Evolutionary conservation across 2,797 vertebrate genomes (phyloP).

Genomic region (Sebastes hubbsi): DNA sequence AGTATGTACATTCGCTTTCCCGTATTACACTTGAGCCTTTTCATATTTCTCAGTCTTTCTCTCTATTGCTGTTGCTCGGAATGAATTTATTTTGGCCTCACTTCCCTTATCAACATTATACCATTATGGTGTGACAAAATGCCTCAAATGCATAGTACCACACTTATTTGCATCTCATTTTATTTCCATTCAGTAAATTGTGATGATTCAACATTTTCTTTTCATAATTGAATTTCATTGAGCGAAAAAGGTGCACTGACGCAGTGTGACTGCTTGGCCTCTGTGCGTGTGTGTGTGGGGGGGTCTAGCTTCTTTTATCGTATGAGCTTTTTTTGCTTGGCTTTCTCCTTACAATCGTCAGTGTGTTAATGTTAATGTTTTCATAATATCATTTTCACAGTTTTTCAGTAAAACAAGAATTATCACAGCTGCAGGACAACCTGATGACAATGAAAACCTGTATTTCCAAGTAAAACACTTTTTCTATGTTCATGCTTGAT

Average conservation of each 20-base stretch:
- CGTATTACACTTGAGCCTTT: slow-evolving; percentile 28
- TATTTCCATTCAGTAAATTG: slow-evolving; percentile 71
- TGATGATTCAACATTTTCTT: slow-evolving; percentile 76
- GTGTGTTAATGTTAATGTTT: background rate
- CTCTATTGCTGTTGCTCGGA: slow-evolving; percentile 35
- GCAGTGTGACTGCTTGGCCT: slow-evolving; percentile 39
- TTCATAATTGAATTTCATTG: slow-evolving; percentile 79
- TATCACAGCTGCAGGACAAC: background rate
- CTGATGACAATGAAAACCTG: background rate
- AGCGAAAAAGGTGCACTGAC: slow-evolving; percentile 55
- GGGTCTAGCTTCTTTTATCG: slow-evolving; percentile 4
- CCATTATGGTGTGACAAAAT: slow-evolving; percentile 76
- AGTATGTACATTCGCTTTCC: slow-evolving; percentile 12
- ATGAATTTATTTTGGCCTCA: slow-evolving; percentile 65
- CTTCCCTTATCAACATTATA: slow-evolving; percentile 73
- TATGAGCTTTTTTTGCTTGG: slow-evolving; percentile 1
- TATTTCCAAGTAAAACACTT: background rate
- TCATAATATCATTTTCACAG: background rate
- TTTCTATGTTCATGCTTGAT: background rate
- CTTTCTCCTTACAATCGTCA: slow-evolving; percentile 2
- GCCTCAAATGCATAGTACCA: slow-evolving; percentile 72
- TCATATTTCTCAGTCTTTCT: slow-evolving; percentile 37
- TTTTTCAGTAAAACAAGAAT: background rate
- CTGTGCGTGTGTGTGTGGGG: background rate
- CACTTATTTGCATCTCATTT: slow-evolving; percentile 82